Conservation (phyloP, 1,140 invertebrate genomes). For the Drosophila ohnishii region DNA sequence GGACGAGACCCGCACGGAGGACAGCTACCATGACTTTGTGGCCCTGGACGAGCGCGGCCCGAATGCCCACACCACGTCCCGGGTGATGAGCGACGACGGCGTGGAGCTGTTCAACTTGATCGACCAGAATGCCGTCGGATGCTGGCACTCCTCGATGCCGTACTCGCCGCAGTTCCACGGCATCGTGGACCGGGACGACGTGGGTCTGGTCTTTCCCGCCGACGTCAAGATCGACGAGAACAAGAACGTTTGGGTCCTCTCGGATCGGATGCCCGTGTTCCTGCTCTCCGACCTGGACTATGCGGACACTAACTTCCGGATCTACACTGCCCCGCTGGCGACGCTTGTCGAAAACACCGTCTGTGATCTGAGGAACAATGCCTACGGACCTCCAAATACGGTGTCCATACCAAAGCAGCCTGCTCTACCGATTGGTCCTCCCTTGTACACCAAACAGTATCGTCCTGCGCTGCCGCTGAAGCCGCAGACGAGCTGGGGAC, state of each 20-base stretch:
- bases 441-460: slow-evolving; percentile 59
- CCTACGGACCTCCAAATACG: slow-evolving; percentile 67
- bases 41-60: slow-evolving; percentile 87
- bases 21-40: slow-evolving; percentile 89
- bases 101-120: slow-evolving; percentile 90
- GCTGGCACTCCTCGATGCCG: slow-evolving; percentile 89
- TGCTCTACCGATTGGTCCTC: slow-evolving; percentile 14
- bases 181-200: slow-evolving; percentile 89
- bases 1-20: slow-evolving; percentile 86
- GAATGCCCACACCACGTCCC: slow-evolving; percentile 88
- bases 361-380: slow-evolving; percentile 85
- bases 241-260: slow-evolving; percentile 89
- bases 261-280: slow-evolving; percentile 91
- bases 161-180: slow-evolving; percentile 88
- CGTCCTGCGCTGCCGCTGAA: slow-evolving; percentile 52
- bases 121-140: slow-evolving; percentile 91
- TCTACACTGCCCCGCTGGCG: slow-evolving; percentile 87
- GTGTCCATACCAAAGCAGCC: slow-evolving; percentile 57
- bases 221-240: slow-evolving; percentile 89
- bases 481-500: slow-evolving; percentile 55
- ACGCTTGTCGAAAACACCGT: slow-evolving; percentile 88
- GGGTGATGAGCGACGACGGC: slow-evolving; percentile 88
- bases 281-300: slow-evolving; percentile 88
- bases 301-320: slow-evolving; percentile 90
- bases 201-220: slow-evolving; percentile 89